Evolutionary conservation across 2,797 vertebrate species (phyloP).

Genomic region (Spinus pinus): DNA sequence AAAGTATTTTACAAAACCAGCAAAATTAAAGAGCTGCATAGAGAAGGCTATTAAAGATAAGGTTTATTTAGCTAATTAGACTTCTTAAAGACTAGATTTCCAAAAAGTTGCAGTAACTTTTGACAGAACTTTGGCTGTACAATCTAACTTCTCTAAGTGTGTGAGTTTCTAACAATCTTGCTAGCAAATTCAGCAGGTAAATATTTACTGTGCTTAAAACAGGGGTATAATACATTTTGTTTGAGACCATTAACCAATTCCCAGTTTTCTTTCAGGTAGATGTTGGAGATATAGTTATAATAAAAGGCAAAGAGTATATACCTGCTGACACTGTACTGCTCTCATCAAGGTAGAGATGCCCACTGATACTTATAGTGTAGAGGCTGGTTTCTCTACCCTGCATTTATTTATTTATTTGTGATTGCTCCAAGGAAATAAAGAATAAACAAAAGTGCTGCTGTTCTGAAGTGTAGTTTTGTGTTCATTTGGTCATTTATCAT

Average conservation of each 20-base stretch:
- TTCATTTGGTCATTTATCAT: not conserved
- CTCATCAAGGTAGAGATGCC: slow-evolving; percentile 94
- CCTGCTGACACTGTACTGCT: slow-evolving; percentile 96
- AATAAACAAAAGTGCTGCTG: slow-evolving; percentile 71
- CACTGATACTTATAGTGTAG: slow-evolving; percentile 80
- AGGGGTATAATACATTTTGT: slow-evolving; percentile 58
- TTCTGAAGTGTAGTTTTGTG: slow-evolving; percentile 26
- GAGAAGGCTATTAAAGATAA: not conserved
- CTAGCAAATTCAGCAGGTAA: slow-evolving; percentile 40
- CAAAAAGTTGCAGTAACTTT: not conserved
- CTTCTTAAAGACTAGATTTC: not conserved
- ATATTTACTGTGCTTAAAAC: slow-evolving; percentile 52
- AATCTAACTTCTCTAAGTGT: not conserved
- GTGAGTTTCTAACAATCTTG: not conserved
- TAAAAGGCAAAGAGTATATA: slow-evolving; percentile 96
- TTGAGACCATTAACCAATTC: slow-evolving; percentile 83
- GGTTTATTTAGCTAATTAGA: not conserved
- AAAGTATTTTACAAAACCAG: not conserved
- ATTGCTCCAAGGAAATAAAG: slow-evolving; percentile 87
- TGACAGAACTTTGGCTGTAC: not conserved
- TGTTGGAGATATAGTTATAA: slow-evolving; percentile 97
- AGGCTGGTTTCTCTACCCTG: slow-evolving; percentile 80
- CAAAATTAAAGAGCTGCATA: not conserved
- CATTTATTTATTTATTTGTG: slow-evolving; percentile 69
- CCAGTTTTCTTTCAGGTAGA: slow-evolving; percentile 95